Percentiles rank a stretch among this genome's conserved stretches.
phyloP scores from a whole-genome alignment of 1,140 invertebrate genomes.

The Rhagoletis zephyria region DNA sequence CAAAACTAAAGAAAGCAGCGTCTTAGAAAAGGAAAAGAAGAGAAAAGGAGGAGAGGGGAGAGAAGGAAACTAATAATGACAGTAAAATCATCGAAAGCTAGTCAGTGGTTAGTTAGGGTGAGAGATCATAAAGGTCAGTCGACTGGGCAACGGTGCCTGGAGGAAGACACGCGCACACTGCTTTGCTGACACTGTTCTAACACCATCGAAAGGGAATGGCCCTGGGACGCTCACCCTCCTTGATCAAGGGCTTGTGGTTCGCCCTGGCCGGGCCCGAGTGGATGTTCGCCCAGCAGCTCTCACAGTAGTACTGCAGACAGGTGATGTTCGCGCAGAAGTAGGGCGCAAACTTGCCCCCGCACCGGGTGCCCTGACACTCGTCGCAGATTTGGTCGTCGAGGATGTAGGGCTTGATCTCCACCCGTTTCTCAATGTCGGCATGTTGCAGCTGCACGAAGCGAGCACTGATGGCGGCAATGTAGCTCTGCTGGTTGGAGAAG shows the following conservation, averaged over 20 bases:
- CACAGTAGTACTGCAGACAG: conserved; percentile 99
- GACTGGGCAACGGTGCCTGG: too few species aligned
- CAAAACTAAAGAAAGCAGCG: too few species aligned
- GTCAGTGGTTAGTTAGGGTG: too few species aligned
- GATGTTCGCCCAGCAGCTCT: conserved; percentile 99
- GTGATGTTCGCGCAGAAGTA: conserved; percentile 99
- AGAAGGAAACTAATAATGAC: too few species aligned
- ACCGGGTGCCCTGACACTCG: conserved; percentile 97
- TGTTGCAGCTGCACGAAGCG: conserved; percentile 99
- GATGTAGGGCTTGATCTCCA: conserved; percentile 97
- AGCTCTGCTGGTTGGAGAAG: conserved; percentile 99
- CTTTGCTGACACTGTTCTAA: conserved; percentile 76
- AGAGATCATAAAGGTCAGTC: too few species aligned
- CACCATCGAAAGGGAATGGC: conserved; percentile 93
- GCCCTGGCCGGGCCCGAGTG: conserved; percentile 96
- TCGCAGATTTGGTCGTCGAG: conserved; percentile 99
- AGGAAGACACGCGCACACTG: too few species aligned
- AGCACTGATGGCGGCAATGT: conserved; percentile 98
- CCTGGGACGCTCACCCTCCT: conserved; percentile 95
- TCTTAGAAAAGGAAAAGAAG: too few species aligned
- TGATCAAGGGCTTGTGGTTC: conserved; percentile 98
- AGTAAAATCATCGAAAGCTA: too few species aligned
- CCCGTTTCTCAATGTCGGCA: conserved; percentile 98
- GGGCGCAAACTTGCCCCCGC: conserved; percentile 97
- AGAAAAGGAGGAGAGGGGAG: too few species aligned